Evolutionary conservation across 1,140 invertebrate species (phyloP).

Genomic region (Cyclina sinensis): DNA sequence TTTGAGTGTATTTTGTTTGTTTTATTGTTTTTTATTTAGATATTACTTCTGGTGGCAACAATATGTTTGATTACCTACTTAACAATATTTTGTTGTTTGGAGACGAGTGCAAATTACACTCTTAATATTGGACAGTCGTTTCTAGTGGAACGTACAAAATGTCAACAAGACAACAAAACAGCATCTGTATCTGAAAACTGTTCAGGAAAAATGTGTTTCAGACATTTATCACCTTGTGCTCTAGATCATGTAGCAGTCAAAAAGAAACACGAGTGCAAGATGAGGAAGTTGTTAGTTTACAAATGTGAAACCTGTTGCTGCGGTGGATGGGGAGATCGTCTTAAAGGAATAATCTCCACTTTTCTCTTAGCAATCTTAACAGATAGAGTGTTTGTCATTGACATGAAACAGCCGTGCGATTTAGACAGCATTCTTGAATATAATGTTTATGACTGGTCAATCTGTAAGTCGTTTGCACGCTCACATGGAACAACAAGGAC

Average conservation of each 20-base stretch:
- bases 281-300: not conserved
- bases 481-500: too few relatives aligned
- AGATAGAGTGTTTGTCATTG: not conserved
- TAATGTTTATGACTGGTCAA: not conserved
- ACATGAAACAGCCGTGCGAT: not conserved
- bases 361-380: not conserved
- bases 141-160: too few relatives aligned
- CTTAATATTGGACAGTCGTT: too few relatives aligned
- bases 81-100: too few relatives aligned
- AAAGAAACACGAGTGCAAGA: not conserved
- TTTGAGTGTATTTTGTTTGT: too few relatives aligned
- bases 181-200: too few relatives aligned
- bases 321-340: not conserved
- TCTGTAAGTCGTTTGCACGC: not conserved
- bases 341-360: not conserved
- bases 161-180: too few relatives aligned
- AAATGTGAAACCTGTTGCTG: not conserved
- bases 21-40: too few relatives aligned
- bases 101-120: too few relatives aligned
- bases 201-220: too few relatives aligned
- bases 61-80: too few relatives aligned
- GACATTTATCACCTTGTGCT: not conserved
- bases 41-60: too few relatives aligned
- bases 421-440: not conserved
- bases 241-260: not conserved